Evolutionary conservation across 2,888 invertebrate species (phyloP), one percentile per base, ranked within the genome.

Genomic region (Oscheius myriophilus): DNA sequence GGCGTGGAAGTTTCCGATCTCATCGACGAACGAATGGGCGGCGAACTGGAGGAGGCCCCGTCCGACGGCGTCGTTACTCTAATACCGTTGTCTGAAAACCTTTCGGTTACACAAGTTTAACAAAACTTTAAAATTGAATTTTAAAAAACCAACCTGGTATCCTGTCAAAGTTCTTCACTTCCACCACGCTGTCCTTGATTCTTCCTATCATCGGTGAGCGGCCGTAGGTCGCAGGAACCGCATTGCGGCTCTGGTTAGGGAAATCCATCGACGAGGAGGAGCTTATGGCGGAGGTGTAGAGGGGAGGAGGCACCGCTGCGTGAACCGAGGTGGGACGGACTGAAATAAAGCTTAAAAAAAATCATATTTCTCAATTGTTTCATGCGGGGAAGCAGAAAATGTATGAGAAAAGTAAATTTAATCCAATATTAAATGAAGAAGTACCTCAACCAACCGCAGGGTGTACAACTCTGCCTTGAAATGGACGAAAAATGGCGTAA

Each of bases 1-100:
- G 72, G 69, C 33, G 69, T 59, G 21, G 72, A 67, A 33, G 67
- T 49, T 41, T 58, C 69, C 1, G 72, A 72, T 41, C 72, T 49
- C 21, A 72, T 33, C 3, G 72, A 72, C 6, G 72, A 69, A 18
- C 70, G 49, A 16, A 61, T 41, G 9, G 65, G 59, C 2, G 58
- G 55, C 16, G 63, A 65, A 16, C 14, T n/a, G 12, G 63, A 43
- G 6, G 53, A 52, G 26, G 63, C 46, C 14, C 55, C 68, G 6
- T 62, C 54, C 14, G 55, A 63, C 14, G 62, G 63, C 12, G 46
- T 41, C 12, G 33, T 43, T 14, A 68, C 68, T 26, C 53, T 39
- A 18, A 54, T 54, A 9, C 63, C 62, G 21, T 57, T 68, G 4
- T 42, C 67, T 67, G 21, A 41, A 67, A 51, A 64, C n/a, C n/a